Evolutionary conservation across 2,113 vertebrate genomes (phyloP).

Genomic region (Microtus pennsylvanicus): DNA sequence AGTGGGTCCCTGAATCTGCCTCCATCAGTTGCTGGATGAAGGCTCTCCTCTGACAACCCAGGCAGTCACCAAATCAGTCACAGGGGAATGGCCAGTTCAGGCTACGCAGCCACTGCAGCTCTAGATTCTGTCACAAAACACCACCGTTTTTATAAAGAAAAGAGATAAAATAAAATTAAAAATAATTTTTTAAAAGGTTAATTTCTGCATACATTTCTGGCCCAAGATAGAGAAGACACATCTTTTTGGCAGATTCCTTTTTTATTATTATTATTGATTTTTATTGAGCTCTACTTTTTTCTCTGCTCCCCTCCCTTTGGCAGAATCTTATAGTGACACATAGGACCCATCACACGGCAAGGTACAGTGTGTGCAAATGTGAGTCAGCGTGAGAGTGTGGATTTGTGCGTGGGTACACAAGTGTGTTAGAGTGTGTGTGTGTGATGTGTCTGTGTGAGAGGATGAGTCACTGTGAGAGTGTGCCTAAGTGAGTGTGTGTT

Average conservation of each 20-base stretch:
- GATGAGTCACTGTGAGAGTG: not conserved
- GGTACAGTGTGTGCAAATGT: not conserved
- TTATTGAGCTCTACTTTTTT: no score
- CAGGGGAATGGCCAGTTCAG: not conserved
- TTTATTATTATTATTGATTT: no score
- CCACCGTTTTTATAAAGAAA: not conserved
- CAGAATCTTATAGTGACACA: not conserved
- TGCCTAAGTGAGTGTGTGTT: not conserved
- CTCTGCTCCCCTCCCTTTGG: no score
- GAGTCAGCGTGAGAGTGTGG: not conserved
- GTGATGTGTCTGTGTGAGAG: not conserved
- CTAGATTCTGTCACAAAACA: not conserved
- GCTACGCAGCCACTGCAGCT: not conserved
- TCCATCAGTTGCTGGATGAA: not conserved
- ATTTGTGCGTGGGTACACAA: not conserved
- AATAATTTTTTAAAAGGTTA: not conserved
- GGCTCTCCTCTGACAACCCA: not conserved
- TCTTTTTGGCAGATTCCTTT: not conserved
- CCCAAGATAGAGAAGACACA: not conserved
- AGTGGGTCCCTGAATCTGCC: not conserved
- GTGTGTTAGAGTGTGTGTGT: not conserved
- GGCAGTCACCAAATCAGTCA: not conserved
- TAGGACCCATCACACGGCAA: not conserved
- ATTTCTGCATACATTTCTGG: not conserved
- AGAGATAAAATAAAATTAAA: not conserved